Evolutionary conservation across 2,888 invertebrate species (phyloP), one percentile per base, ranked within the genome.

Genomic region (Iselma pallidipennis): DNA sequence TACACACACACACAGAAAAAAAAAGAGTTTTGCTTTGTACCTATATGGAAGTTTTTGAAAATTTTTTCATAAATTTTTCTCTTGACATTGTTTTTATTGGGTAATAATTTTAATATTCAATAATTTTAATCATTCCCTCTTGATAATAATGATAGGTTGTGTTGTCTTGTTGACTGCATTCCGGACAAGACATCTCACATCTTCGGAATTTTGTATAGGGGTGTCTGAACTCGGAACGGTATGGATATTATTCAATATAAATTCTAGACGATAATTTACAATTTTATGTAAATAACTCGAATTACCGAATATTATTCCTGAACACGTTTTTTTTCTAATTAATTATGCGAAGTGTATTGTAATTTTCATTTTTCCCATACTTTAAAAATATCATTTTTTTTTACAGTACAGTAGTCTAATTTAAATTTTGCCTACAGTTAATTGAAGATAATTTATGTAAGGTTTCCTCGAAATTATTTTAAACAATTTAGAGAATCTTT

Each of bases 401-500:
- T n/a, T n/a, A n/a, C n/a, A n/a, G 37, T 37, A 4, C 4, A 45
- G 21, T 45, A 19, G 45, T 10, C 45, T 45, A 45, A 45, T 45
- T 45, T 45, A 21, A 45, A 45, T 45, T 45, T 45, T 45, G 12
- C 45, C 21, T 12, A 21, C 19, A 37, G 16, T 45, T 45, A 45
- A 45, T 45, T 45, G 21, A 21, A 19, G 2, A 45, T 45, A 45
- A 37, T 37, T 37, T 37, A 37, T 37, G 6, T 37, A 21, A 19
- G 10, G 12, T 45, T 45, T 45, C 21, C 45, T 21, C 45, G 45
- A 45, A 45, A 45, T 45, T 21, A 23, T 45, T 45, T 45, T 16
- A 37, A 37, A 37, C 21, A 45, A 45, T 45, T 45, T 45, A 21
- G 19, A 45, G 45, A 45, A 45, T 45, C 45, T 45, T 45, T 45